These are phyloP conservation scores for Andrena bicolor DNA, from an alignment of 2,888 invertebrate genomes.

Conservation along the genomic window DNA sequence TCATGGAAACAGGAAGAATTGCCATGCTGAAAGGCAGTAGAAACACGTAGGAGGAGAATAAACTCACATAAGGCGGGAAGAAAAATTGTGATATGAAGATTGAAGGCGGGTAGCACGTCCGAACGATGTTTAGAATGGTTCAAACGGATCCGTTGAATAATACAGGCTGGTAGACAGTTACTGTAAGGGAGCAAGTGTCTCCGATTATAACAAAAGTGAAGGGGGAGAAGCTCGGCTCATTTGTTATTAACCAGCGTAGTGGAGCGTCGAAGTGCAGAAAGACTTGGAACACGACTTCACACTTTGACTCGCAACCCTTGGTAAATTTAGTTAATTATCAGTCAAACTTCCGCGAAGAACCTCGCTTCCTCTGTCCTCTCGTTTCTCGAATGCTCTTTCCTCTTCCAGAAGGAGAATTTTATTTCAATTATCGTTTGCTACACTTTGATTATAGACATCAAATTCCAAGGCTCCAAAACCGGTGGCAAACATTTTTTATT, in stretches of 20 bases:
- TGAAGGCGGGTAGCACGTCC: conserved; percentile 31
- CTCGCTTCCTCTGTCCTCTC: conserved; percentile 53
- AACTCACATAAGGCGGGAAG: background rate
- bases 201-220: conserved; percentile 83
- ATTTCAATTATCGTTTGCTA: background rate
- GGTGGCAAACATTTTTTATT: background rate
- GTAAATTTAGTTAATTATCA: conserved; percentile 84
- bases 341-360: conserved; percentile 79
- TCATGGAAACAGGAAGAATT: no score
- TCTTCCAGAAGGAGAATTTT: background rate
- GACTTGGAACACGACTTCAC: conserved; percentile 84
- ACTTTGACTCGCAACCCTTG: conserved; percentile 81
- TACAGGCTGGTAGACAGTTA: conserved; percentile 81
- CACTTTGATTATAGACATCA: background rate
- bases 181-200: conserved; percentile 79
- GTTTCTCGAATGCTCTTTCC: conserved; percentile 1
- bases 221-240: conserved; percentile 79
- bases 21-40: background rate
- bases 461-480: background rate
- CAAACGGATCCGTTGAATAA: conserved; percentile 83
- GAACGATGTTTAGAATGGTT: conserved; percentile 80
- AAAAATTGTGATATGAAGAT: conserved; percentile 32
- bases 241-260: conserved; percentile 82
- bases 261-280: conserved; percentile 80
- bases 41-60: background rate